A percentile compares a stretch with the other conserved stretches of the same genome.
phyloP scores from a whole-genome alignment of 2,113 vertebrate species.

The Otocyon megalotis region DNA sequence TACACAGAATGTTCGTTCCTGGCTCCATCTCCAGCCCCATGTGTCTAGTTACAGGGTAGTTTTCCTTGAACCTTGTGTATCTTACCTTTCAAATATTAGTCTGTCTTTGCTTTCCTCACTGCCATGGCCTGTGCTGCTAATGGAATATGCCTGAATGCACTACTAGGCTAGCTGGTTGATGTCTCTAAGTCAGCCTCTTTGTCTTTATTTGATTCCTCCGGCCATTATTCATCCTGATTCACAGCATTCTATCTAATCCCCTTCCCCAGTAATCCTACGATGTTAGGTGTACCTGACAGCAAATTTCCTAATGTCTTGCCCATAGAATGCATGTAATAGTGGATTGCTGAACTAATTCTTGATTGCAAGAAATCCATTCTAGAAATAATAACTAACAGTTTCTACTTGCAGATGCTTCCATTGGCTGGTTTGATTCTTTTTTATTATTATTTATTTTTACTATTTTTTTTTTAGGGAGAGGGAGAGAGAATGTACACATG shows the following conservation, averaged over 20 bases:
- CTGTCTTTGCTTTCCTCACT: neutral
- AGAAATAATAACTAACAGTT: neutral
- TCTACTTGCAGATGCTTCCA: neutral
- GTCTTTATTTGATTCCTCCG: neutral
- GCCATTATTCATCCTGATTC: neutral
- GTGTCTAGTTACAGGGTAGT: neutral
- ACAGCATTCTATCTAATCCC: neutral
- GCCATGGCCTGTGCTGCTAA: neutral
- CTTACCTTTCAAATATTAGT: neutral
- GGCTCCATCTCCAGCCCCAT: neutral
- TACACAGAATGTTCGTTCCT: neutral
- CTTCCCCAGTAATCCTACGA: neutral
- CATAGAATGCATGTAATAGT: neutral
- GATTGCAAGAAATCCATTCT: neutral
- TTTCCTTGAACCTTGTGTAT: neutral
- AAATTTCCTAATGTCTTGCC: neutral
- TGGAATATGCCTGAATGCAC: neutral
- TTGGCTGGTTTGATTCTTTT: neutral
- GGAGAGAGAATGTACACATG: neutral
- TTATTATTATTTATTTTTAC: neutral
- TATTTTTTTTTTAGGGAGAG: neutral
- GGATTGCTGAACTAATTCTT: neutral
- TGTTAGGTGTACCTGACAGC: neutral
- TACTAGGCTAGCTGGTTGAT: neutral
- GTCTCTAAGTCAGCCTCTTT: neutral